These are phyloP conservation scores for Lepidotrigona ventralis DNA, from an alignment of 1,140 invertebrate genomes.

Conservation along the genomic window DNA sequence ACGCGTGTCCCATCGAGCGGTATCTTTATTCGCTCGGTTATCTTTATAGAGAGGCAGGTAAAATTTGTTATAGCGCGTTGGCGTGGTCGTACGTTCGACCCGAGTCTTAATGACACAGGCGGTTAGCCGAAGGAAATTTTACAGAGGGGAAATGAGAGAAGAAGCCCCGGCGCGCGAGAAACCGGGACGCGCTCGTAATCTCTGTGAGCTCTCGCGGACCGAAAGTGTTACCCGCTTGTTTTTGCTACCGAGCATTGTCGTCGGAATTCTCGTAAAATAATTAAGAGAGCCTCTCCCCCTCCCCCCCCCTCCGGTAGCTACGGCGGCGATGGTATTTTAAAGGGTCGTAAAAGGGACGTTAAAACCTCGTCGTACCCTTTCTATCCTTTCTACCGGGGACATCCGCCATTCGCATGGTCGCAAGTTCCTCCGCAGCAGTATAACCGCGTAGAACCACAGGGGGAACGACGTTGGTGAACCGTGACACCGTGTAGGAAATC, in stretches of 20 bases:
- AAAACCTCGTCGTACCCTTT: constrained; percentile 69
- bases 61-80: constrained; percentile 27
- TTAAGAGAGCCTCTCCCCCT: constrained; percentile 70
- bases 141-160: neutral
- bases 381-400: constrained; percentile 47
- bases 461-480: neutral
- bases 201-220: constrained; percentile 51
- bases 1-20: neutral
- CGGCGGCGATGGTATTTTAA: constrained; percentile 77
- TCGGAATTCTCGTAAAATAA: constrained; percentile 80
- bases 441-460: neutral
- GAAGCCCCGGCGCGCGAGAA: too few species aligned
- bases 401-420: constrained; percentile 46
- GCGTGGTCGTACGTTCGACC: neutral
- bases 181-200: constrained; percentile 58
- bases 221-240: constrained; percentile 77
- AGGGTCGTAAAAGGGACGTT: constrained; percentile 78
- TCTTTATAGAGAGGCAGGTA: neutral
- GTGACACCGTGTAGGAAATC: neutral
- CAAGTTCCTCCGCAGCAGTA: neutral
- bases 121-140: constrained; percentile 28
- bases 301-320: constrained; percentile 53
- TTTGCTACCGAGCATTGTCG: constrained; percentile 77
- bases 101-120: constrained; percentile 8
- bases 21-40: constrained; percentile 21